These are phyloP conservation scores for Acrossocheilus fasciatus DNA, from an alignment of 2,797 vertebrate genomes.

Conservation along the genomic window DNA sequence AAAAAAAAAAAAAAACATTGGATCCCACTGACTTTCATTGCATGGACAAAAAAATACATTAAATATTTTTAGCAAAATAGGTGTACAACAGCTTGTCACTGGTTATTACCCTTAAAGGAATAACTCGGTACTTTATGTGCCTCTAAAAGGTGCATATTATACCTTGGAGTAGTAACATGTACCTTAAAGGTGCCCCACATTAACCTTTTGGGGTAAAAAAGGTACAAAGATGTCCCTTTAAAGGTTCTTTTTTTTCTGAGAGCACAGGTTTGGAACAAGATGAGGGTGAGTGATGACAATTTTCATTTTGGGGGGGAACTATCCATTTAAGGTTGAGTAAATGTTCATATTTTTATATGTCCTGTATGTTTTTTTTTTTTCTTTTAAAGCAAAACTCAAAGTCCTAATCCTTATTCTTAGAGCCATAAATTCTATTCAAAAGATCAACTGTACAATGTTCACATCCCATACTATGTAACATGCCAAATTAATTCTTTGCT, in stretches of 20 bases:
- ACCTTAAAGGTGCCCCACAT: no score
- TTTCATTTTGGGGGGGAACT: not conserved
- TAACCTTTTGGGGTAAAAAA: no score
- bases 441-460: not conserved
- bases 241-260: not conserved
- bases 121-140: no score
- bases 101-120: no score
- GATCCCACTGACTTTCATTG: no score
- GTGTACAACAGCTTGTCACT: no score
- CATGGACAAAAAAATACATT: not conserved
- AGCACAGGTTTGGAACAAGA: not conserved
- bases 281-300: not conserved
- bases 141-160: no score
- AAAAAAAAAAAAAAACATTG: no score
- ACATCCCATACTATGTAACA: not conserved
- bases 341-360: not conserved
- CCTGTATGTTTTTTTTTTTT: not conserved
- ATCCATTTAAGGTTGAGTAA: not conserved
- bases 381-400: not conserved
- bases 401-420: not conserved
- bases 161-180: no score
- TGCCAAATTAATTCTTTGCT: not conserved
- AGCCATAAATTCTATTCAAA: not conserved
- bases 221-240: no score
- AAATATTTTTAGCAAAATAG: not conserved